Evolutionary conservation across 2,113 vertebrate genomes (phyloP).

Genomic region (Onychostruthus taczanowskii): DNA sequence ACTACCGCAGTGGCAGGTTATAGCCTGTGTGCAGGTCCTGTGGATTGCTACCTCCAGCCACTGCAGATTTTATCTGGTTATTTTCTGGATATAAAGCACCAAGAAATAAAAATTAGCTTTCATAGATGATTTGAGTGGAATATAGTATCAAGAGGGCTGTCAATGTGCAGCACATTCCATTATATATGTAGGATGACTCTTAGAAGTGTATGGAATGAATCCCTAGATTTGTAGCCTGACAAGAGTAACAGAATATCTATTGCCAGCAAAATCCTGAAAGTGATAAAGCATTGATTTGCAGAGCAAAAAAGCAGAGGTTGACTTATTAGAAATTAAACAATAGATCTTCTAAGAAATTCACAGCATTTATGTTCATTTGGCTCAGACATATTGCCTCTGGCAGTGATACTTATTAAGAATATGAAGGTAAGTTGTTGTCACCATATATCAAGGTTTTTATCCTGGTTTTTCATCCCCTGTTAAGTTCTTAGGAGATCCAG

Average conservation of each 20-base stretch:
- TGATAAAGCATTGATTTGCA: neutral
- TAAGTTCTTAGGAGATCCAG: neutral
- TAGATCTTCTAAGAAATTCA: neutral
- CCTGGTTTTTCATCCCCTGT: accelerated
- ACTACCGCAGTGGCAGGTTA: neutral
- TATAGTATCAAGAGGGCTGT: neutral
- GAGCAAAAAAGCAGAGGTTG: neutral
- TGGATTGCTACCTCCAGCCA: neutral
- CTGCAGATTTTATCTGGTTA: neutral
- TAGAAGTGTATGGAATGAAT: neutral
- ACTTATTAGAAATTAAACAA: neutral
- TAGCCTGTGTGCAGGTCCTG: neutral
- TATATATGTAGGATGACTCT: neutral
- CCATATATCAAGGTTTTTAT: neutral
- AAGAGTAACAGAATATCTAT: neutral
- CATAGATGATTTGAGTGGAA: neutral
- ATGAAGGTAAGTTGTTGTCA: neutral
- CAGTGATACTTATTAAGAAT: neutral
- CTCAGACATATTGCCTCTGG: neutral
- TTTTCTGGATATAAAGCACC: neutral
- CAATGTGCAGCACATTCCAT: neutral
- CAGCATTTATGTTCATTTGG: neutral
- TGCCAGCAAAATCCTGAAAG: neutral
- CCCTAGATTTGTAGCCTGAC: neutral
- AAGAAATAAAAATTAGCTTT: neutral